These are phyloP conservation scores for Schrankia costaestrigalis DNA, from an alignment of 2,888 invertebrate species.

Conservation along the genomic window DNA sequence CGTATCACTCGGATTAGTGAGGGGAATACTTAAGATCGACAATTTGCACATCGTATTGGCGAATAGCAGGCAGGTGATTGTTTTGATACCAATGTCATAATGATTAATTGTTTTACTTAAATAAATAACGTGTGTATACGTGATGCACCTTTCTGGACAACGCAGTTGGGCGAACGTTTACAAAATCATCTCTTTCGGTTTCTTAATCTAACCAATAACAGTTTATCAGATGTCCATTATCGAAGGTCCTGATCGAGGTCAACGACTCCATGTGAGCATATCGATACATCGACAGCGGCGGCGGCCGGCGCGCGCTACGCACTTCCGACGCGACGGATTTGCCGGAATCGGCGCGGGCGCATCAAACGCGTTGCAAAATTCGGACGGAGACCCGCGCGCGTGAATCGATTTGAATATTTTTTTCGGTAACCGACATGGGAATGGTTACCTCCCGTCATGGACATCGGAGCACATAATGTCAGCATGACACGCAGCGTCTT, in stretches of 20 bases:
- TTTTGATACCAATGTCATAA: conserved; percentile 12
- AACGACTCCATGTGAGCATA: conserved; percentile 68
- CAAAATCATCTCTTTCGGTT: conserved; percentile 38
- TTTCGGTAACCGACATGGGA: conserved; percentile 73
- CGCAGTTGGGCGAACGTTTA: conserved; percentile 8
- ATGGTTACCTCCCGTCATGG: conserved; percentile 50
- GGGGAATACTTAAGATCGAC: conserved; percentile 73
- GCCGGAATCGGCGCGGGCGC: conserved; percentile 80
- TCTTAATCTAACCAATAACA: conserved; percentile 62
- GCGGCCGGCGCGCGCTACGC: conserved; percentile 67
- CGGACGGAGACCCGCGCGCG: conserved; percentile 74
- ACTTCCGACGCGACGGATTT: conserved; percentile 81
- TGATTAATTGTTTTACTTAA: conserved; percentile 9
- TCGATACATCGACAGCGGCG: conserved; percentile 67
- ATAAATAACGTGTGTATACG: conserved; percentile 1
- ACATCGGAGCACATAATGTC: conserved; percentile 36
- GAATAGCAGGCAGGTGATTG: conserved; percentile 25
- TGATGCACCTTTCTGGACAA: not conserved
- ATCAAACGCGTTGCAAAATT: conserved; percentile 77
- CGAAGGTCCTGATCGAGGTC: conserved; percentile 73
- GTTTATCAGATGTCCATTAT: conserved; percentile 58
- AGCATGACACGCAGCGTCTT: conserved; percentile 31
- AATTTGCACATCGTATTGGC: conserved; percentile 47
- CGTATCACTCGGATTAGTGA: conserved; percentile 72
- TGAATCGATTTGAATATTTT: conserved; percentile 79